Base-by-base conservation (phyloP, 2,113 vertebrate genomes). In the Nestor notabilis region DNA sequence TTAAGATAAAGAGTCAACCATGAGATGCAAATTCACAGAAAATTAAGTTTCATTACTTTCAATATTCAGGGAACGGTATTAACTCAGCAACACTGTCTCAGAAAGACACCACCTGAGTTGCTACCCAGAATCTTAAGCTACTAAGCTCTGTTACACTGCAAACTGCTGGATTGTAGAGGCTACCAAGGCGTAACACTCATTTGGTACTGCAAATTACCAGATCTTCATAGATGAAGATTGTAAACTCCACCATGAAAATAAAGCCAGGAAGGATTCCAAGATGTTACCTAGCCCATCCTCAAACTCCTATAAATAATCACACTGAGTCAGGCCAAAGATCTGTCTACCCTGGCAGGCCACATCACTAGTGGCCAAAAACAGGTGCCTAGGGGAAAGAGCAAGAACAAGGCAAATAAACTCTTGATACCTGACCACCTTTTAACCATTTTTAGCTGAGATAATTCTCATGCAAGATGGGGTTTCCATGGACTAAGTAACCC, bases 301-400 rank as follows among this genome's bases (percentile, higher is more conserved):
- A 27, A 17, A 46, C 28, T 64, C 27, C 24, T 33, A 39, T n/a
- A 31, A 68, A 31, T 11, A 33, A 37, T 23, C 47, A 37, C 4
- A 29, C 47, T 5, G 24, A 63, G 43, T 81, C 6, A 70, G 43
- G 43, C 9, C 39, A 43, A 17, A 43, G 58, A 80, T 29, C 74
- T 60, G 29, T 6, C 31, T 10, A 49, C 46, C 12, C 35, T 13
- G 8, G n/a, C 0, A 5, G 20, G 18, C 46, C 8, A 0, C 16
- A 65, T 60, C 63, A 13, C 18, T 17, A 12, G 33, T 13, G 14
- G 47, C 83, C 93, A 35, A 61, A 61, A 61, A 24, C 66, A 74
- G 83, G 13, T n/a, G 14, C 28, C 24, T 11, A 24, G 10, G 43
- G 24, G 33, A 56, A 1, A 23, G 17, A 50, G 24, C 13, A 78